Evolutionary conservation across 2,797 vertebrate genomes (phyloP).

Genomic region (Pipistrellus kuhlii): DNA sequence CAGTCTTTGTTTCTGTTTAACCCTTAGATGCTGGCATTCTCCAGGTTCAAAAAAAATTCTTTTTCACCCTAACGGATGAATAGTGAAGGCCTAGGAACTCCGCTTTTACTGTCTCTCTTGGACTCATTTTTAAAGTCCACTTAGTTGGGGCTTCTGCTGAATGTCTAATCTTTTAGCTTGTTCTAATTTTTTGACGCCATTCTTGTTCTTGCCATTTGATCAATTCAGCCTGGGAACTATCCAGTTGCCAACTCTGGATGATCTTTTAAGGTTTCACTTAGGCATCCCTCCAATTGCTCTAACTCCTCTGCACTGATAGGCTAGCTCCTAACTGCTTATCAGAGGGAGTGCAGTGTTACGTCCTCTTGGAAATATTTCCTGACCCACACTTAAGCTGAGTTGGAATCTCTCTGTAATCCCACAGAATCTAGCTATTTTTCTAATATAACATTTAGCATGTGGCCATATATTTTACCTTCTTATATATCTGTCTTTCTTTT

Average conservation of each 20-base stretch:
- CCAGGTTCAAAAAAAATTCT: neutral
- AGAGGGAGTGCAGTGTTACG: neutral
- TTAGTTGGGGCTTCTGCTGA: neutral
- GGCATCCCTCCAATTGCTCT: constrained; percentile 15
- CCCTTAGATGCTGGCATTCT: neutral
- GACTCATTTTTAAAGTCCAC: neutral
- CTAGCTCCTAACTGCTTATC: neutral
- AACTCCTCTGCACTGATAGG: neutral
- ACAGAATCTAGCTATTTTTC: neutral
- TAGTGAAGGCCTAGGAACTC: neutral
- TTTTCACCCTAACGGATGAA: neutral
- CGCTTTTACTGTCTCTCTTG: neutral
- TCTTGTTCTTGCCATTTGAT: constrained; percentile 59
- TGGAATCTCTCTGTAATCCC: constrained; percentile 51
- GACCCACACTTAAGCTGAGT: constrained; percentile 42
- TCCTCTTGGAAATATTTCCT: constrained; percentile 59
- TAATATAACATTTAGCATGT: neutral
- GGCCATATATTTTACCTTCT: constrained; percentile 48
- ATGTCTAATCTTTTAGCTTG: neutral
- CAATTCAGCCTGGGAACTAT: constrained; percentile 42
- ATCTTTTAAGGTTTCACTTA: constrained; percentile 47
- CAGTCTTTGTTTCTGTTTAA: constrained; percentile 9
- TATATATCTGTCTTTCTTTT: neutral
- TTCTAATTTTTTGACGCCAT: neutral
- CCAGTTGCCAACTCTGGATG: neutral